Percentiles rank a stretch among this genome's conserved stretches.
Evolutionary conservation across 2,797 vertebrate species (phyloP).

Genomic region (Nothura maculosa): DNA sequence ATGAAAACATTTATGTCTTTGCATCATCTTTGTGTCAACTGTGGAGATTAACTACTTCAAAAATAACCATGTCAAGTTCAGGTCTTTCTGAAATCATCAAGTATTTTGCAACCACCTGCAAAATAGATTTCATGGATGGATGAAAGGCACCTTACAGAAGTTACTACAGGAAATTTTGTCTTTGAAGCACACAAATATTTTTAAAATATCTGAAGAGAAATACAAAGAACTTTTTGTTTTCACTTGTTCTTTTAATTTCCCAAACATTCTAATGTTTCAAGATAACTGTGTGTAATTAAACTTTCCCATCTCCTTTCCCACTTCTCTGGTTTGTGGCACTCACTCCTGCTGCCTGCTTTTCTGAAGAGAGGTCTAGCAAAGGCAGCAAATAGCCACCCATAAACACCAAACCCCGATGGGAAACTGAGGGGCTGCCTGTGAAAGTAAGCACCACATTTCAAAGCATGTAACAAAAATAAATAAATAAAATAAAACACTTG

Average conservation of each 20-base stretch:
- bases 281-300: not conserved
- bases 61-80: not conserved
- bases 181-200: not conserved
- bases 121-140: not conserved
- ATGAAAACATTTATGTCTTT: conserved; percentile 5
- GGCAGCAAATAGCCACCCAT: conserved; percentile 57
- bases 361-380: conserved; percentile 34
- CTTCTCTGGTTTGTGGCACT: conserved; percentile 5
- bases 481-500: not conserved
- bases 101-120: not conserved
- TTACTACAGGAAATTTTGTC: not conserved
- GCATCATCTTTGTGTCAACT: not conserved
- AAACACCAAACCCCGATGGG: not conserved
- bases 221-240: not conserved
- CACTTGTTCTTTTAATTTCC: not conserved
- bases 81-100: not conserved
- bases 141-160: not conserved
- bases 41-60: not conserved
- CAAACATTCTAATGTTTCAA: conserved; percentile 14
- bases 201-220: conserved; percentile 11
- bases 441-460: not conserved
- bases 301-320: conserved; percentile 18
- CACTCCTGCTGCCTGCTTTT: not conserved
- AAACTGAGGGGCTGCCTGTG: not conserved
- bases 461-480: conserved; percentile 9